Conservation (phyloP, 1,140 invertebrate species). For the Lordiphosa clarofinis region DNA sequence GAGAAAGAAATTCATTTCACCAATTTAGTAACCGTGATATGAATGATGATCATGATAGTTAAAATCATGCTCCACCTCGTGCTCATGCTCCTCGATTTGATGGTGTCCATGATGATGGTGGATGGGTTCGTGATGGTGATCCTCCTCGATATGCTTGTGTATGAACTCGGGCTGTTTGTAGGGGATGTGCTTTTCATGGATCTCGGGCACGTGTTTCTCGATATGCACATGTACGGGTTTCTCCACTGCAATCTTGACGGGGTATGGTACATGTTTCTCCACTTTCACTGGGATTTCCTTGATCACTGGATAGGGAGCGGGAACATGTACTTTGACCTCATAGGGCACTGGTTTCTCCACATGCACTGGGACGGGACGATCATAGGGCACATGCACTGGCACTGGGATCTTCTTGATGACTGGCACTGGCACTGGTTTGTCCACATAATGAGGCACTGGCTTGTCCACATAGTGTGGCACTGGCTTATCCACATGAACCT, state of each 20-base stretch:
- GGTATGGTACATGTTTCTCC: constrained; percentile 82
- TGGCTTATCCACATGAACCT: constrained; percentile 85
- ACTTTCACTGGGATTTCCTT: constrained; percentile 81
- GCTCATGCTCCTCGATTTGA: constrained; percentile 66
- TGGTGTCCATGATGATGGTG: constrained; percentile 65
- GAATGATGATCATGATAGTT: constrained; percentile 69
- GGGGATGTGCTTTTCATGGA: constrained; percentile 72
- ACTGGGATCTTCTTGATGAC: constrained; percentile 82
- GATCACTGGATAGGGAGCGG: constrained; percentile 81
- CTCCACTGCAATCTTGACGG: constrained; percentile 82
- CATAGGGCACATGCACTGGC: constrained; percentile 81
- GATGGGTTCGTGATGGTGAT: constrained; percentile 64
- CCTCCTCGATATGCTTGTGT: constrained; percentile 72
- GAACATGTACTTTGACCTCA: constrained; percentile 82
- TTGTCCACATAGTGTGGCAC: constrained; percentile 85
- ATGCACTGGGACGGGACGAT: constrained; percentile 83
- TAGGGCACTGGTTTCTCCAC: constrained; percentile 83
- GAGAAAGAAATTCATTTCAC: constrained; percentile 61
- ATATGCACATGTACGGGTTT: constrained; percentile 80
- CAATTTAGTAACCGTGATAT: constrained; percentile 71
- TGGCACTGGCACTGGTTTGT: constrained; percentile 83
- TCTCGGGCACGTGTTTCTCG: constrained; percentile 75
- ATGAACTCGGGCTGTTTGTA: constrained; percentile 77
- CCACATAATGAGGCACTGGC: constrained; percentile 84
- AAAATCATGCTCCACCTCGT: constrained; percentile 75